A percentile compares a stretch with the other conserved stretches of the same genome.
Evolutionary conservation across 2,888 invertebrate species (phyloP).

Genomic region (Stomorhina lunata): DNA sequence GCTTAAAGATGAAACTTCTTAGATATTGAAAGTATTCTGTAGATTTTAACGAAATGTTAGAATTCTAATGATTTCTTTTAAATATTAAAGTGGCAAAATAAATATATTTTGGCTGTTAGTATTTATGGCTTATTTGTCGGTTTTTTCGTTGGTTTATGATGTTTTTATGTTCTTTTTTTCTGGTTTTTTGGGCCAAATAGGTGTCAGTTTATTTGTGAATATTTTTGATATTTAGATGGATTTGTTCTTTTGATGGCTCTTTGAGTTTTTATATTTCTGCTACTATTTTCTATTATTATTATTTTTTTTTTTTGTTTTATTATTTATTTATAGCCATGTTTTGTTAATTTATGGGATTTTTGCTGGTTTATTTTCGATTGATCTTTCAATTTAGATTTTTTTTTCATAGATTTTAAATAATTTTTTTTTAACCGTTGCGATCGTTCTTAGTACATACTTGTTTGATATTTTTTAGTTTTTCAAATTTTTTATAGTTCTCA

Average conservation of each 20-base stretch:
- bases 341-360: background rate
- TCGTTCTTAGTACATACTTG: too few relatives aligned
- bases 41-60: background rate
- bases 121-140: constrained; percentile 41
- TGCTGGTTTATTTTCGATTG: background rate
- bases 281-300: background rate
- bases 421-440: constrained; percentile 10
- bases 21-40: background rate
- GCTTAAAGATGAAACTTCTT: constrained; percentile 28
- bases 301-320: background rate
- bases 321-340: constrained; percentile 13
- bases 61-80: constrained; percentile 48
- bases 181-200: constrained; percentile 25
- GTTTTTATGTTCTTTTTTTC: background rate
- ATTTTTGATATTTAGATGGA: constrained; percentile 17
- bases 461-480: background rate
- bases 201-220: constrained; percentile 27
- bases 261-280: background rate
- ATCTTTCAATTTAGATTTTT: background rate
- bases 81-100: constrained; percentile 29
- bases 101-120: too few relatives aligned
- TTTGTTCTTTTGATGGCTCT: constrained; percentile 12
- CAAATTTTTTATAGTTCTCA: background rate
- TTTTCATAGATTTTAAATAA: background rate
- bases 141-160: background rate